phyloP scores from a whole-genome alignment of 1,140 invertebrate genomes.

The Sarcophaga bullata region DNA sequence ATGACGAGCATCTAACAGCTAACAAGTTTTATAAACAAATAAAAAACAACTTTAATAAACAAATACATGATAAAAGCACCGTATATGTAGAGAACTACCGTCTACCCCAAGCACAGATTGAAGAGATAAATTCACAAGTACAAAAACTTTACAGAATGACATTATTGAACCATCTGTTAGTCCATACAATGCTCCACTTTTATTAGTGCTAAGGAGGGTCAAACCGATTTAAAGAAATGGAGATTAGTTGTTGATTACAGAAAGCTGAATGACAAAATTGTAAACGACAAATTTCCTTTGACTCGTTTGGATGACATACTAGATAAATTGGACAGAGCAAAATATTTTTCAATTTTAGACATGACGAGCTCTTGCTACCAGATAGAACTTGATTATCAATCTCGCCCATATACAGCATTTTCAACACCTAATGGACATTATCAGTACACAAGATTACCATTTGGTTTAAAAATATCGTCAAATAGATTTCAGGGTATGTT shows the following conservation, averaged over 20 bases:
- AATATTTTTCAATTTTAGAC: conserved; percentile 65
- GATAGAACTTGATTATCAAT: conserved; percentile 56
- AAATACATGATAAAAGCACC: too few species aligned
- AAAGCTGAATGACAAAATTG: conserved; percentile 51
- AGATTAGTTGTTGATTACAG: conserved; percentile 51
- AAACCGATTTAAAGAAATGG: conserved; percentile 45
- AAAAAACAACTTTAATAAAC: too few species aligned
- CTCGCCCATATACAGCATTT: conserved; percentile 54
- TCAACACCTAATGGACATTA: conserved; percentile 13
- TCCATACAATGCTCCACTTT: conserved; percentile 49
- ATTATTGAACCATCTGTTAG: conserved; percentile 47
- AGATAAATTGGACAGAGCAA: too few species aligned
- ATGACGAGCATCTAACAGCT: too few species aligned
- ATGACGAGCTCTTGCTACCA: conserved; percentile 66
- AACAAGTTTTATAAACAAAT: too few species aligned
- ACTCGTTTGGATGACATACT: conserved; percentile 66
- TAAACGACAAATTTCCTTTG: conserved; percentile 64
- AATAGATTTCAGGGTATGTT: too few species aligned
- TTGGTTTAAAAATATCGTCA: too few species aligned
- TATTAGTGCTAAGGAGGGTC: conserved; percentile 49
- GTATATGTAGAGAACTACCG: too few species aligned
- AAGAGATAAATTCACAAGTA: too few species aligned
- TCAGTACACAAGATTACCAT: conserved; percentile 45
- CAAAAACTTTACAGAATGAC: too few species aligned
- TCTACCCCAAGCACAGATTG: too few species aligned